A percentile compares a stretch with the other conserved stretches of the same genome.
Evolutionary conservation across 2,113 vertebrate species (phyloP).

Genomic region (Nymphicus hollandicus): DNA sequence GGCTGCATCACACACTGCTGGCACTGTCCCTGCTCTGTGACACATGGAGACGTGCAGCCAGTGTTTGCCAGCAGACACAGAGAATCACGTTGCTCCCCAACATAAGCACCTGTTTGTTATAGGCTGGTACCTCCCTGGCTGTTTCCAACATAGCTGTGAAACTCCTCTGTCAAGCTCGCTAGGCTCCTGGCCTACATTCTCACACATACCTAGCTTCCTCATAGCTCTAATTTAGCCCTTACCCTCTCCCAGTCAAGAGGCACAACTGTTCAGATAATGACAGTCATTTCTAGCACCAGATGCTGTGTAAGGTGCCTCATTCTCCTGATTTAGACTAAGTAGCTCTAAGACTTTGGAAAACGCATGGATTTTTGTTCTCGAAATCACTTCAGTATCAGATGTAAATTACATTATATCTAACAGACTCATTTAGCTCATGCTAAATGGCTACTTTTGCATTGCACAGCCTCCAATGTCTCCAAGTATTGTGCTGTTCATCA

Average conservation of each 20-base stretch:
- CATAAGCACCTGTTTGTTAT: background rate
- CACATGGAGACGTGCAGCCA: background rate
- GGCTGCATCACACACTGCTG: fast-evolving
- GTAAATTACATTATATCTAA: background rate
- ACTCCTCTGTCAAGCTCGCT: background rate
- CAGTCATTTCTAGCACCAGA: background rate
- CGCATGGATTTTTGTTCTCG: background rate
- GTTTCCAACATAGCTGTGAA: background rate
- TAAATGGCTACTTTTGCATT: background rate
- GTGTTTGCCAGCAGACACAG: fast-evolving
- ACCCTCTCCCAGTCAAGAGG: background rate
- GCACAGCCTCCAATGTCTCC: background rate
- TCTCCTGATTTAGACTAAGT: background rate
- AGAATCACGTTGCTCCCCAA: background rate
- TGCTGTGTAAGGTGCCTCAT: background rate
- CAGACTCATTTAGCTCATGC: background rate
- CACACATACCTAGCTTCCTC: background rate
- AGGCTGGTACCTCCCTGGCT: background rate
- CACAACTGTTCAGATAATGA: background rate
- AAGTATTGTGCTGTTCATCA: background rate
- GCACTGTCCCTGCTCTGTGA: background rate
- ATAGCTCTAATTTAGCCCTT: background rate
- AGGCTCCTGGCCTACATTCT: background rate
- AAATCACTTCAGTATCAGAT: background rate
- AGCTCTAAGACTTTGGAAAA: background rate